Evolutionary conservation across 2,797 vertebrate genomes (phyloP).

Genomic region (Remorina albescens): DNA sequence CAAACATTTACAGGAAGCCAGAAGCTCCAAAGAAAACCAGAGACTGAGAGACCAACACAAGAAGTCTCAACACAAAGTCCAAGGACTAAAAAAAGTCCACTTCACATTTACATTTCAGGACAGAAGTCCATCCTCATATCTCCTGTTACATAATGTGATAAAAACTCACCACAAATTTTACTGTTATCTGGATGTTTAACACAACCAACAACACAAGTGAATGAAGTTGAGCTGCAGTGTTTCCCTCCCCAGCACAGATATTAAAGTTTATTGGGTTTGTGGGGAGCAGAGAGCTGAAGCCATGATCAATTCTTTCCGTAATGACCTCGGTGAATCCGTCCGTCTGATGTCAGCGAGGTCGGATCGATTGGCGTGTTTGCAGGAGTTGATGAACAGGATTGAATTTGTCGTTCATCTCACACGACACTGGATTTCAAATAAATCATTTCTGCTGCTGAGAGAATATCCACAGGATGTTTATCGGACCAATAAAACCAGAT

Average conservation of each 20-base stretch:
- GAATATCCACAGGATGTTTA: not conserved
- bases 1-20: too few species aligned
- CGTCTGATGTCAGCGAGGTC: not conserved
- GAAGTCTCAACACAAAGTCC: too few species aligned
- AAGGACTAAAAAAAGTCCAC: too few species aligned
- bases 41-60: too few species aligned
- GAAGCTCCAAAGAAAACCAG: too few species aligned
- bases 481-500: not conserved
- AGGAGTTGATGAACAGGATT: constrained; percentile 23
- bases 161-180: too few species aligned
- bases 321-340: constrained; percentile 23
- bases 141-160: too few species aligned
- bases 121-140: too few species aligned
- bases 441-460: not conserved
- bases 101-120: too few species aligned
- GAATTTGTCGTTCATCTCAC: constrained; percentile 15
- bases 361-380: constrained; percentile 31
- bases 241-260: not conserved
- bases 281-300: constrained; percentile 1
- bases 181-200: too few species aligned
- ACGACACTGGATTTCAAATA: not conserved
- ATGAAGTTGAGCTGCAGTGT: not conserved
- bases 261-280: not conserved
- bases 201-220: too few species aligned
- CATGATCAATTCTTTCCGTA: constrained; percentile 4